These are phyloP conservation scores for Vandiemenella viatica DNA, from an alignment of 2,888 invertebrate genomes.

Conservation along the genomic window DNA sequence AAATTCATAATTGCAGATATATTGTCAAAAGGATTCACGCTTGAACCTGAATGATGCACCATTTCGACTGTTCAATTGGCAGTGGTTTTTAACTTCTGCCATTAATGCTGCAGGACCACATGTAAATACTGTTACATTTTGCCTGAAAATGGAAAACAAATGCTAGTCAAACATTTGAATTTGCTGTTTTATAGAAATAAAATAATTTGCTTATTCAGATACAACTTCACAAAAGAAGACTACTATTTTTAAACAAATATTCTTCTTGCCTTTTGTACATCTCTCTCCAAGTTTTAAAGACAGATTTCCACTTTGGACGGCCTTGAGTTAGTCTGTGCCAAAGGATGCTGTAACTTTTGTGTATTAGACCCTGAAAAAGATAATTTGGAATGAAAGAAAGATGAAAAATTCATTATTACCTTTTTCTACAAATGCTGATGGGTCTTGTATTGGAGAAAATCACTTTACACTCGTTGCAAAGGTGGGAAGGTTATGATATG, in stretches of 20 bases:
- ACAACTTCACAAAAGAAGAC: background rate
- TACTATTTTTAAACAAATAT: background rate
- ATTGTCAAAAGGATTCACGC: background rate
- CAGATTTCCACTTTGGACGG: background rate
- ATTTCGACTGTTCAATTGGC: constrained; percentile 15
- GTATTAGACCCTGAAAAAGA: no score
- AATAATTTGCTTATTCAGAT: background rate
- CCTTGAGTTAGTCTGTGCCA: background rate
- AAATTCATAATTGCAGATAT: no score
- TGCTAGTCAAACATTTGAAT: background rate
- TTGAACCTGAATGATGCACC: background rate
- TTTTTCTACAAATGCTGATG: no score
- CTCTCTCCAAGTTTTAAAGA: background rate
- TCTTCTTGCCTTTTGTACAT: background rate
- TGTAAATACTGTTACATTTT: constrained; percentile 31
- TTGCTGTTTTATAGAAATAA: background rate
- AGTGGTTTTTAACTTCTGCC: constrained; percentile 29
- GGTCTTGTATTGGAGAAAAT: no score
- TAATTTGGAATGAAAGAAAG: no score
- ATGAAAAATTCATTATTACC: no score
- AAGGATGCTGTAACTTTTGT: background rate
- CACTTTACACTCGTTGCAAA: no score
- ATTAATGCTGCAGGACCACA: constrained; percentile 39
- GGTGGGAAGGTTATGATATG: no score
- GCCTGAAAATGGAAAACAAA: constrained; percentile 25